A percentile compares a stretch with the other conserved stretches of the same genome.
Evolutionary conservation across 2,113 vertebrate genomes (phyloP).

Genomic region (Bettongia penicillata): DNA sequence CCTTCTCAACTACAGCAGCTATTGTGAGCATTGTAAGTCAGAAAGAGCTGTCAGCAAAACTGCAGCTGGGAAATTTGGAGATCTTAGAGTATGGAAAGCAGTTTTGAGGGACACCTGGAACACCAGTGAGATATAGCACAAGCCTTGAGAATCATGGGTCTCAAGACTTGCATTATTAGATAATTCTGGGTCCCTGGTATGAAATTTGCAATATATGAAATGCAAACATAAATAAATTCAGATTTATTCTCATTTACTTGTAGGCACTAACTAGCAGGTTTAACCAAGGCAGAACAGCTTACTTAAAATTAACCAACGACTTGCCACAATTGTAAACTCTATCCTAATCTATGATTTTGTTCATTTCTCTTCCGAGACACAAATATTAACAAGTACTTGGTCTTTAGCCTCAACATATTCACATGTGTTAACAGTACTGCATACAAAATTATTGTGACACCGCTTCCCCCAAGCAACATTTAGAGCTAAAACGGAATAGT

Average conservation of each 20-base stretch:
- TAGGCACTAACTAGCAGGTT: not conserved
- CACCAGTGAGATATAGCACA: not conserved
- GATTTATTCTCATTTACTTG: not conserved
- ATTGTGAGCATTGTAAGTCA: not conserved
- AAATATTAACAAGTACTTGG: not conserved
- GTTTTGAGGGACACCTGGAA: not conserved
- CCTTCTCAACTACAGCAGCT: not conserved
- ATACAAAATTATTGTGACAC: not conserved
- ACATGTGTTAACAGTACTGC: not conserved
- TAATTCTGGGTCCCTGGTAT: not conserved
- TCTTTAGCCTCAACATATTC: not conserved
- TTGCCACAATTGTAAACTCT: not conserved
- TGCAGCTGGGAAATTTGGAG: not conserved
- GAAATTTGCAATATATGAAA: conserved; percentile 40
- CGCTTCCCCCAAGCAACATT: conserved; percentile 24
- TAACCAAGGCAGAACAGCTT: conserved; percentile 45
- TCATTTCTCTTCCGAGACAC: conserved; percentile 12
- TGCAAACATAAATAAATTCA: not conserved
- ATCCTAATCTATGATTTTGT: not conserved
- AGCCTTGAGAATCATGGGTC: not conserved
- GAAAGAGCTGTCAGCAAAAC: not conserved
- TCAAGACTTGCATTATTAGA: conserved; percentile 12
- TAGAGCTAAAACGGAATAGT: not conserved
- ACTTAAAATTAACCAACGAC: conserved; percentile 18
- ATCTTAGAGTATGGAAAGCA: not conserved